Percentiles rank a stretch among this genome's conserved stretches.
Evolutionary conservation across 1,140 invertebrate genomes (phyloP).

Genomic region (Dinothrombium tinctorium): DNA sequence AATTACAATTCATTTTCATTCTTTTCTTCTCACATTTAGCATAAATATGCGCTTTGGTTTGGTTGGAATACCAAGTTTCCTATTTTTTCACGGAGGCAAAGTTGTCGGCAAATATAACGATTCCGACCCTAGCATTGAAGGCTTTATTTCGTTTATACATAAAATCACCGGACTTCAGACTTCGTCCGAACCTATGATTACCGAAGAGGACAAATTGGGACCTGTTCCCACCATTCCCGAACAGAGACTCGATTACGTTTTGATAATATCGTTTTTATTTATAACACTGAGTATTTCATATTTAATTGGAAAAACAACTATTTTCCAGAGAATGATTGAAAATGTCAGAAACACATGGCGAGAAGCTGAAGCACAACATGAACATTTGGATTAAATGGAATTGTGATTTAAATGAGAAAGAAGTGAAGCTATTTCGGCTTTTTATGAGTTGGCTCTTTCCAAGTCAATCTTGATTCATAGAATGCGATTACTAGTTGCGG

Average conservation of each 20-base stretch:
- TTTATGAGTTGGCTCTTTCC: too few relatives aligned
- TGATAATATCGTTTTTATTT: slow-evolving; percentile 62
- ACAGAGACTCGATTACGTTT: slow-evolving; percentile 49
- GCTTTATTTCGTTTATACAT: slow-evolving; percentile 54
- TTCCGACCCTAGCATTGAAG: slow-evolving; percentile 48
- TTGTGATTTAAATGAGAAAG: too few relatives aligned
- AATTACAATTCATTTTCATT: not conserved
- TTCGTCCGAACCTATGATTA: slow-evolving; percentile 36
- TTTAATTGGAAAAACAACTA: slow-evolving; percentile 43
- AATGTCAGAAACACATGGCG: slow-evolving; percentile 63
- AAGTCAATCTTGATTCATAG: too few relatives aligned
- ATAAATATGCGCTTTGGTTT: slow-evolving; percentile 77
- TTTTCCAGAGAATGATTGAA: slow-evolving; percentile 43
- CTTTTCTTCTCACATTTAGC: slow-evolving; percentile 16
- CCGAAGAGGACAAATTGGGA: slow-evolving; percentile 47
- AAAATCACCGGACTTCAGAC: slow-evolving; percentile 40
- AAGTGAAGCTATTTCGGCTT: too few relatives aligned
- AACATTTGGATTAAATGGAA: slow-evolving; percentile 35
- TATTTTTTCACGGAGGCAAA: slow-evolving; percentile 76
- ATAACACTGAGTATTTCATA: slow-evolving; percentile 42
- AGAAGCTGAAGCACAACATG: slow-evolving; percentile 57
- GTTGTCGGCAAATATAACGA: slow-evolving; percentile 64
- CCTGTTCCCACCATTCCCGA: slow-evolving; percentile 45
- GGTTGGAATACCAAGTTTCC: slow-evolving; percentile 68
- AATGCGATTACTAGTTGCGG: too few relatives aligned